phyloP scores from a whole-genome alignment of 2,888 invertebrate genomes.

The Perdita meconis region DNA sequence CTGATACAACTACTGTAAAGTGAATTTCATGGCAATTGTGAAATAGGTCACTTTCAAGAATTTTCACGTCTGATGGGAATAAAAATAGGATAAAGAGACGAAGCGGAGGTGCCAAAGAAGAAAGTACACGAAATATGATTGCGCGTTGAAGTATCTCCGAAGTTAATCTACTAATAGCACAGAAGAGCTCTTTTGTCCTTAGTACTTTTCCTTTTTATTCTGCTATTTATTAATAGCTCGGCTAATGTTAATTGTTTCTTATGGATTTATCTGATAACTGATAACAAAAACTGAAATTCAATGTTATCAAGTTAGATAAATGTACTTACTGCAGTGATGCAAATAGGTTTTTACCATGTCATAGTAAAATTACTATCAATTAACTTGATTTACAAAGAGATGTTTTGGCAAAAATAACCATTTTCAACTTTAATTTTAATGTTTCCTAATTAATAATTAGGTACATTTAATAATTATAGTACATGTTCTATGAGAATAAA shows the following conservation, averaged over 20 bases:
- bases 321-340: too few relatives aligned
- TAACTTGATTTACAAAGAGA: too few relatives aligned
- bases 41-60: conserved; percentile 49
- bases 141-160: conserved; percentile 8
- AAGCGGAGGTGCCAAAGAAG: neutral
- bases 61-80: conserved; percentile 16
- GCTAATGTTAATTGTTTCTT: neutral
- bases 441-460: too few relatives aligned
- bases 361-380: too few relatives aligned
- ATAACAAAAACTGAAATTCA: neutral
- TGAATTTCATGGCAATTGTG: conserved; percentile 48
- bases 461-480: too few relatives aligned
- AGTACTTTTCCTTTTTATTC: neutral
- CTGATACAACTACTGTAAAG: conserved; percentile 33
- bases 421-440: too few relatives aligned
- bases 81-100: conserved; percentile 18
- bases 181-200: neutral
- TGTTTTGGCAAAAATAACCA: too few relatives aligned
- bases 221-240: neutral
- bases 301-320: too few relatives aligned
- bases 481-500: too few relatives aligned
- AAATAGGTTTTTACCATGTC: too few relatives aligned
- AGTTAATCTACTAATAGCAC: conserved; percentile 28
- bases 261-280: neutral
- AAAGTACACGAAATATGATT: conserved; percentile 15